Evolutionary conservation across 2,888 invertebrate genomes (phyloP).

Genomic region (Desoria tigrina): DNA sequence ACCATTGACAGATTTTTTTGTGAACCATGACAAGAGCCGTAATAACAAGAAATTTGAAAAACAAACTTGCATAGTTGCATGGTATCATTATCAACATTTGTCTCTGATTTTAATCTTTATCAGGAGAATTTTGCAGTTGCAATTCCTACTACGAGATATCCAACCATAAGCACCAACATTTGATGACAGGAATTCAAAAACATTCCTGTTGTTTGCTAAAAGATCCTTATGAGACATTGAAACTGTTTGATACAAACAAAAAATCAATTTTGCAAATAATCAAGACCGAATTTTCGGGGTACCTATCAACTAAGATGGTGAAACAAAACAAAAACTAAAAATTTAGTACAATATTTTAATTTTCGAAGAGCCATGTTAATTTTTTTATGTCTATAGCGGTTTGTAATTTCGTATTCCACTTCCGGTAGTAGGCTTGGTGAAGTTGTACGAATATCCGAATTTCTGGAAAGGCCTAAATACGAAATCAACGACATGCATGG

Average conservation of each 20-base stretch:
- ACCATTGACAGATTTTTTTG: too few relatives aligned
- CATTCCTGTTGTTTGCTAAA: neutral
- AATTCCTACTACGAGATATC: neutral
- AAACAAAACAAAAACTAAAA: neutral
- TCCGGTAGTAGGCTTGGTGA: constrained; percentile 1
- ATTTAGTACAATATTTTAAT: too few relatives aligned
- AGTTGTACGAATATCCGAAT: neutral
- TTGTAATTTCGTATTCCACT: neutral
- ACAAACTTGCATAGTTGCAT: too few relatives aligned
- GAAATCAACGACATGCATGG: constrained; percentile 12
- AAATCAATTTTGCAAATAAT: neutral
- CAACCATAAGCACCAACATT: neutral
- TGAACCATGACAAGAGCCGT: too few relatives aligned
- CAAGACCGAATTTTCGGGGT: constrained; percentile 4
- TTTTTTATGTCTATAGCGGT: neutral
- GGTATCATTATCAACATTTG: too few relatives aligned
- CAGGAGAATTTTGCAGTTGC: neutral
- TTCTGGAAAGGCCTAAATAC: constrained; percentile 12
- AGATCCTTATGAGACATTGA: neutral
- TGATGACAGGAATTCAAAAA: neutral
- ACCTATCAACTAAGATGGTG: constrained; percentile 7
- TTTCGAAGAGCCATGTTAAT: too few relatives aligned
- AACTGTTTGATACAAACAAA: neutral
- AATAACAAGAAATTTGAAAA: too few relatives aligned
- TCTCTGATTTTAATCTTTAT: too few relatives aligned